A percentile compares a stretch with the other conserved stretches of the same genome.
These are phyloP conservation scores for Aphodius granarius DNA, from an alignment of 2,888 invertebrate genomes.

Conservation along the genomic window DNA sequence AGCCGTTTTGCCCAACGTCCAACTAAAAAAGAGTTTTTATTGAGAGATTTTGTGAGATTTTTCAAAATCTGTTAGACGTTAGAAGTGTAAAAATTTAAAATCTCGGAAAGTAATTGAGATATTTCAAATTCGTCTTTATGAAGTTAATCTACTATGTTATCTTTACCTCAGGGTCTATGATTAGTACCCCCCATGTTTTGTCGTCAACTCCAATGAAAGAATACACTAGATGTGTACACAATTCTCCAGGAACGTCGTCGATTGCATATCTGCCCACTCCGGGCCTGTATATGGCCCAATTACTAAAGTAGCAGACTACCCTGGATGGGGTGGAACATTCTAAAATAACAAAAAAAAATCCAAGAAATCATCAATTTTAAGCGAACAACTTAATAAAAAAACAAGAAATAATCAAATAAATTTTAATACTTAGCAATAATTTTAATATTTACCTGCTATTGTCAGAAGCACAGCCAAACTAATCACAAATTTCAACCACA, in stretches of 20 bases:
- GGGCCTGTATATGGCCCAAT: constrained; percentile 85
- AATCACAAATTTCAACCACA: neutral
- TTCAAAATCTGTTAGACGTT: neutral
- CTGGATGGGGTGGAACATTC: constrained; percentile 46
- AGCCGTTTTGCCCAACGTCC: constrained; percentile 75
- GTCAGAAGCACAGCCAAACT: neutral
- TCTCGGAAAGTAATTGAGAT: too few species aligned
- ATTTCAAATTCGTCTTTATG: too few species aligned
- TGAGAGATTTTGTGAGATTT: neutral
- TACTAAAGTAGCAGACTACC: constrained; percentile 69
- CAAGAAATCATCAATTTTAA: neutral
- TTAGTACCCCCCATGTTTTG: constrained; percentile 72
- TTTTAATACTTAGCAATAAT: neutral
- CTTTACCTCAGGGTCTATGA: constrained; percentile 85
- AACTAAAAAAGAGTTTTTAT: constrained; percentile 53
- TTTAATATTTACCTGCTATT: neutral
- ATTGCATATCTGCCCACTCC: constrained; percentile 81
- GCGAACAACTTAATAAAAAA: neutral
- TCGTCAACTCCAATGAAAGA: constrained; percentile 87
- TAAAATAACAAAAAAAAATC: constrained; percentile 15
- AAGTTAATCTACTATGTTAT: constrained; percentile 36
- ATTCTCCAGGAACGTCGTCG: constrained; percentile 78
- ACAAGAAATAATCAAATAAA: neutral
- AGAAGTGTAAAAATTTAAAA: too few species aligned
- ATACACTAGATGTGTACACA: constrained; percentile 86